These are phyloP conservation scores for Hyphantria cunea DNA, from an alignment of 1,140 invertebrate genomes.

Conservation along the genomic window DNA sequence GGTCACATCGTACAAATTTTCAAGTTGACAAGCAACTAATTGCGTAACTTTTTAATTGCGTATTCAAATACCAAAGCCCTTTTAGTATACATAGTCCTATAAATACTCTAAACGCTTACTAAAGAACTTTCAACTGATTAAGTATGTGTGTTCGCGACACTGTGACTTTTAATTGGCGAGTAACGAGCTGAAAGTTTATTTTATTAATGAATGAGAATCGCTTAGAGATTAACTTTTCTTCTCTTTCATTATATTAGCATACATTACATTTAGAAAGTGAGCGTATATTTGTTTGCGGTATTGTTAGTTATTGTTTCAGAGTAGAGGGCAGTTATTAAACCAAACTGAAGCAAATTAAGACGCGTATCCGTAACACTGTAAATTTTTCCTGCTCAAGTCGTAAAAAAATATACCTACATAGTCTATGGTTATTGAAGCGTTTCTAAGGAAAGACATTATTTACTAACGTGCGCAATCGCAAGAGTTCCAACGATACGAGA, in stretches of 20 bases:
- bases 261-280: constrained; percentile 53
- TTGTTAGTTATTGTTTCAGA: constrained; percentile 17
- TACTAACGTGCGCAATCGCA: constrained; percentile 40
- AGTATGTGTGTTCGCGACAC: constrained; percentile 35
- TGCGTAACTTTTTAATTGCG: no score
- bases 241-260: constrained; percentile 49
- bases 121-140: constrained; percentile 65
- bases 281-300: constrained; percentile 32
- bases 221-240: constrained; percentile 42
- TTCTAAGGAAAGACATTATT: constrained; percentile 55
- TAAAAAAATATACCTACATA: constrained; percentile 61
- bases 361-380: constrained; percentile 23
- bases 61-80: no score
- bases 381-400: constrained; percentile 51
- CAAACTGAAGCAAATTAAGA: constrained; percentile 4
- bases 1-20: no score
- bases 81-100: neutral
- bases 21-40: neutral
- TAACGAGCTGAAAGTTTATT: constrained; percentile 65
- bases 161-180: constrained; percentile 60
- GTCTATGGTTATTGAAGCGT: constrained; percentile 64
- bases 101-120: constrained; percentile 17
- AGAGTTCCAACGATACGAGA: constrained; percentile 39
- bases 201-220: constrained; percentile 61
- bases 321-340: neutral